Conservation (phyloP, 2,797 vertebrate genomes). For the Pempheris klunzingeri region DNA sequence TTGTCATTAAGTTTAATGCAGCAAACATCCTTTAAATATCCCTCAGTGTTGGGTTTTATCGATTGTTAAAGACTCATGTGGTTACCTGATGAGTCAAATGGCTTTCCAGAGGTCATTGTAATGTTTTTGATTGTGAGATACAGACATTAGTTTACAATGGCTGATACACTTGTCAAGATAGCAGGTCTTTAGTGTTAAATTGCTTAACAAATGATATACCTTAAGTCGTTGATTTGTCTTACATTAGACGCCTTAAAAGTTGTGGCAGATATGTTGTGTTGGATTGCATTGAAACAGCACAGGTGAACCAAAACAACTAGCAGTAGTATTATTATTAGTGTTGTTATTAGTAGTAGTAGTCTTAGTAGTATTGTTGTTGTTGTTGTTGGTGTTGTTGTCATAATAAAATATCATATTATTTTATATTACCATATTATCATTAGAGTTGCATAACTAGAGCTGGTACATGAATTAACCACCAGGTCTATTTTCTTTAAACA, state of each 20-base stretch:
- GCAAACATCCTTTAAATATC: neutral
- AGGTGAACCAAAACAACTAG: no score
- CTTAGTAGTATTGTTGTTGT: no score
- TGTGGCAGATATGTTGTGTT: no score
- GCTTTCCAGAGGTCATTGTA: neutral
- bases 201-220: neutral
- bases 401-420: no score
- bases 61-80: neutral
- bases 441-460: no score
- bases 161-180: neutral
- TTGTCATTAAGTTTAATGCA: neutral
- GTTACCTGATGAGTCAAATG: neutral
- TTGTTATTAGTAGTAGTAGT: no score
- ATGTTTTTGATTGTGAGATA: neutral
- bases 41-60: neutral
- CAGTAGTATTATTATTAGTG: no score
- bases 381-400: no score
- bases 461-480: fast-evolving
- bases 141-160: neutral
- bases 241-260: no score
- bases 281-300: no score
- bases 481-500: neutral
- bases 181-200: neutral
- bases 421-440: no score
- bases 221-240: neutral